Conservation (phyloP, 2,797 vertebrate genomes). For the Darevskia mixta region DNA sequence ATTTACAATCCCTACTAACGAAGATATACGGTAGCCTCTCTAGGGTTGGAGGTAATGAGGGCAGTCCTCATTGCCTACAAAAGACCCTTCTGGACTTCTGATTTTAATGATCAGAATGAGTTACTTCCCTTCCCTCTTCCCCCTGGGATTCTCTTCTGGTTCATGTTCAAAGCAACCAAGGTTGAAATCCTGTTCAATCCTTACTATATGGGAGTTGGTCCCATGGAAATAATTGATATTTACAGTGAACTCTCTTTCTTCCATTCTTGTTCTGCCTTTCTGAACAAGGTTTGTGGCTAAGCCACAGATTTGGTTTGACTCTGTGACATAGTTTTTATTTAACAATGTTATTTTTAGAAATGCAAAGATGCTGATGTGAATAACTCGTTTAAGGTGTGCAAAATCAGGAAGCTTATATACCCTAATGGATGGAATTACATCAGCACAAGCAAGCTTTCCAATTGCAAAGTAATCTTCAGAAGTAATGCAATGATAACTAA, state of each 20-base stretch:
- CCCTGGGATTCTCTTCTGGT: not conserved
- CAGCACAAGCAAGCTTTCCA: not conserved
- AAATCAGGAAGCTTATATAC: not conserved
- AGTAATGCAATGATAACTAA: not conserved
- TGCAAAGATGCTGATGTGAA: not conserved
- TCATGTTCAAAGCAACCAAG: not conserved
- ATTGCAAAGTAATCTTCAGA: not conserved
- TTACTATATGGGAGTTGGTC: not conserved
- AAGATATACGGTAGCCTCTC: not conserved
- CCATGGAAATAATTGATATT: not conserved
- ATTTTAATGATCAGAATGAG: not conserved
- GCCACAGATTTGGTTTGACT: not conserved
- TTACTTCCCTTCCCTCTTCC: no score
- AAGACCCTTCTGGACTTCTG: not conserved
- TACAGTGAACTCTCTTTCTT: no score
- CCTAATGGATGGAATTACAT: not conserved
- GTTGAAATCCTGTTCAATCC: not conserved
- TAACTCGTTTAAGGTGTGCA: not conserved
- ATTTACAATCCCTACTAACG: not conserved
- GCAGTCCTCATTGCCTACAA: not conserved
- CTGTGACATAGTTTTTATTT: not conserved
- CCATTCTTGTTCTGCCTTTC: not conserved
- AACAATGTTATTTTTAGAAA: not conserved
- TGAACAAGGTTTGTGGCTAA: not conserved
- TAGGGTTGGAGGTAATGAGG: not conserved